phyloP scores from a whole-genome alignment of 2,113 vertebrate genomes.

The Plestiodon gilberti region DNA sequence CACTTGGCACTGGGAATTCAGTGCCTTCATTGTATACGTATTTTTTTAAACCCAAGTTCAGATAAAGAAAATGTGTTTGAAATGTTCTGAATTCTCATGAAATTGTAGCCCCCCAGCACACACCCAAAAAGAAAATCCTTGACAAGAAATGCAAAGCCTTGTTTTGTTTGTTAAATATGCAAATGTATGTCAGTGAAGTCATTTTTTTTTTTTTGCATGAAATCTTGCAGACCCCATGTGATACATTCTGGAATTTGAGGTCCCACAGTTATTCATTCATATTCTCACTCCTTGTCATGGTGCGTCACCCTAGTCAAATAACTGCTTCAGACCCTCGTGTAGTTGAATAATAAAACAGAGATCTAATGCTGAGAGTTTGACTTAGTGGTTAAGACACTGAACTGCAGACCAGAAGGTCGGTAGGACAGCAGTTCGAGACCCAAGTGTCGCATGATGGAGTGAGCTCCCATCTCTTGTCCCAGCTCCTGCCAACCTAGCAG shows the following conservation, averaged over 20 bases:
- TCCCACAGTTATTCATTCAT: not conserved
- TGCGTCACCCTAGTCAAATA: not conserved
- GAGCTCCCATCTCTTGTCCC: too few relatives aligned
- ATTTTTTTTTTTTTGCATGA: not conserved
- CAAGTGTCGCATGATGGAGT: too few relatives aligned
- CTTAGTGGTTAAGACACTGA: too few relatives aligned
- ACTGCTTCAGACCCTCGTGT: not conserved
- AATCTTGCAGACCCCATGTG: not conserved
- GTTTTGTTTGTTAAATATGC: not conserved
- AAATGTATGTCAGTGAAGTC: not conserved
- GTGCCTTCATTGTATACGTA: conserved; percentile 53
- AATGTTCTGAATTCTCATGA: conserved; percentile 35
- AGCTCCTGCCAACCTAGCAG: too few relatives aligned
- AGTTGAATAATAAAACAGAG: not conserved
- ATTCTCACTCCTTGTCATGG: not conserved
- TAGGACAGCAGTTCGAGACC: too few relatives aligned
- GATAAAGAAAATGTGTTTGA: conserved; percentile 20
- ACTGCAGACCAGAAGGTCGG: too few relatives aligned
- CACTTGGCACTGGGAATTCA: conserved; percentile 63
- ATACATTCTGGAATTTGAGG: not conserved
- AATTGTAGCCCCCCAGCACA: not conserved
- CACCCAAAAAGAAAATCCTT: too few relatives aligned
- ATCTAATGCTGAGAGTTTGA: too few relatives aligned
- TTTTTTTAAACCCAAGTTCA: conserved; percentile 43
- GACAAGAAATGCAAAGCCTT: not conserved